These are phyloP conservation scores for Pungitius pungitius DNA, from an alignment of 2,113 vertebrate genomes.

Conservation along the genomic window DNA sequence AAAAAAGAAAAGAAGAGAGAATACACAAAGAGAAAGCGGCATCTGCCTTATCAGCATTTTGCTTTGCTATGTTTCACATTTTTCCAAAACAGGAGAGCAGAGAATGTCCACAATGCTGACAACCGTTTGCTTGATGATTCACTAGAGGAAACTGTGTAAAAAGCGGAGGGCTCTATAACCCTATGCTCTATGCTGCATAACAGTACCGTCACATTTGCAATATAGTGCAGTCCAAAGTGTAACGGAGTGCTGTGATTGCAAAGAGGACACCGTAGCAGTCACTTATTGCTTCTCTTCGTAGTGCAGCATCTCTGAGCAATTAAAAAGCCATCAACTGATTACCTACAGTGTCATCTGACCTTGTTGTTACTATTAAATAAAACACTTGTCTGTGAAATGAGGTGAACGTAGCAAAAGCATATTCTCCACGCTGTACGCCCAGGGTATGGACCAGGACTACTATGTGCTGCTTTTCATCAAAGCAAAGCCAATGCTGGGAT, in stretches of 20 bases:
- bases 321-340: conserved; percentile 77
- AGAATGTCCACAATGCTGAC: conserved; percentile 61
- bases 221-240: conserved; percentile 40
- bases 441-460: conserved; percentile 43
- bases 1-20: conserved; percentile 8
- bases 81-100: conserved; percentile 51
- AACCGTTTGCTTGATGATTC: conserved; percentile 58
- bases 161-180: conserved; percentile 13
- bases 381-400: conserved; percentile 66
- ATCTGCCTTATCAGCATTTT: conserved; percentile 56
- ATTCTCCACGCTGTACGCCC: conserved; percentile 40
- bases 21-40: conserved; percentile 41
- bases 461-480: conserved; percentile 55
- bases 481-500: conserved; percentile 32
- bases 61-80: conserved; percentile 54
- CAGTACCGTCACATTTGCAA: conserved; percentile 50
- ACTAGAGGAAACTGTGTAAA: conserved; percentile 41
- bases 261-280: conserved; percentile 50
- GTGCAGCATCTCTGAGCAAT: conserved; percentile 66
- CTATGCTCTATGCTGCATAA: conserved; percentile 48
- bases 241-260: conserved; percentile 61
- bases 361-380: conserved; percentile 69
- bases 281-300: conserved; percentile 65
- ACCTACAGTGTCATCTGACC: conserved; percentile 64
- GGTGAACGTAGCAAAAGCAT: conserved; percentile 50